Conservation (phyloP, 2,888 invertebrate species). For the Acholoe squamosa region DNA sequence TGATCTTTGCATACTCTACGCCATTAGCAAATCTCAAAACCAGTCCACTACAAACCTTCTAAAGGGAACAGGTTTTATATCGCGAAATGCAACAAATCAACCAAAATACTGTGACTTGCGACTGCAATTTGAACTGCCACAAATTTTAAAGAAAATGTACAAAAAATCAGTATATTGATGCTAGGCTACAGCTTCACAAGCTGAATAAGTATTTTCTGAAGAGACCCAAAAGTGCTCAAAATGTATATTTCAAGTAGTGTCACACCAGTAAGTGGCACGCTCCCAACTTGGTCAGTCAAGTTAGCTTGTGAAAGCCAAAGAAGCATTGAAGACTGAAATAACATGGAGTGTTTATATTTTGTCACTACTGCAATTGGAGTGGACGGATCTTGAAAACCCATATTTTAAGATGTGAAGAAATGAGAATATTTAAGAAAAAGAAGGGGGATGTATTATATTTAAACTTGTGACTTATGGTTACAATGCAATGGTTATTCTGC, state of each 20-base stretch:
- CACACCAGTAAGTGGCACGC: background rate
- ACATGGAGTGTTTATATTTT: conserved; percentile 60
- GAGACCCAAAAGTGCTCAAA: conserved; percentile 58
- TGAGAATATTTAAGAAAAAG: background rate
- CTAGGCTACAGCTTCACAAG: conserved; percentile 37
- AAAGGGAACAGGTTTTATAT: conserved; percentile 24
- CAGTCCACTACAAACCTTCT: background rate
- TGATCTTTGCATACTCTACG: background rate
- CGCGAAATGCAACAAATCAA: background rate
- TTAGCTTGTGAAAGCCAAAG: conserved; percentile 56
- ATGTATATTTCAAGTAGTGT: background rate
- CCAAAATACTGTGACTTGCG: background rate
- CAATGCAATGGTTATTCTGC: conserved; percentile 54
- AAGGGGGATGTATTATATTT: conserved; percentile 7
- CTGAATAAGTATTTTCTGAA: conserved; percentile 57
- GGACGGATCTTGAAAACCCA: conserved; percentile 41
- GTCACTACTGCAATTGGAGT: conserved; percentile 11
- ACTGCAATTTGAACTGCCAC: background rate
- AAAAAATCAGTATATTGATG: conserved; percentile 16
- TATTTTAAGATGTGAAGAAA: conserved; percentile 56
- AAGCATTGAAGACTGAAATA: conserved; percentile 45
- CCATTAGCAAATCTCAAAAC: background rate
- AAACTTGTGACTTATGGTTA: background rate
- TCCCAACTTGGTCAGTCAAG: conserved; percentile 42
- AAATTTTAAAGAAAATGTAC: conserved; percentile 10